Percentiles rank a stretch among this genome's conserved stretches.
Conservation (phyloP, 2,113 vertebrate species). For the Orycteropus afer region DNA sequence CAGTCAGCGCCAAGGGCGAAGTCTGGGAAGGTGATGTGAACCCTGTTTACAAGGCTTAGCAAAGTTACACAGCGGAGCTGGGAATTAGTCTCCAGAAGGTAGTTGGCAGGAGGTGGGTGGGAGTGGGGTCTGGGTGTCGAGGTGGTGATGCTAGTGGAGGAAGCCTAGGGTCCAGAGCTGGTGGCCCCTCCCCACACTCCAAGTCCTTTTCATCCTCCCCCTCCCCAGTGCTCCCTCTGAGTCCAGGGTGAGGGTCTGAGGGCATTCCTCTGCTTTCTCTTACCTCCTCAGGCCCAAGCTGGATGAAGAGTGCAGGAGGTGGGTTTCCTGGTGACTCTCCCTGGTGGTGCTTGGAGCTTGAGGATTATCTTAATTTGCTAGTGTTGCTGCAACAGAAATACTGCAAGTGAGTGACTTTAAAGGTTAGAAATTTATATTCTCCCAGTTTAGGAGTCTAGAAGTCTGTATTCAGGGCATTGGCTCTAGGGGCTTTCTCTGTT, state of each 20-base stretch:
- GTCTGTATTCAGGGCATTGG: not conserved
- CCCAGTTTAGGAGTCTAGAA: not conserved
- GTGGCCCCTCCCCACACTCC: not conserved
- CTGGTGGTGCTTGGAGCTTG: not conserved
- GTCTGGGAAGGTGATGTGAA: not conserved
- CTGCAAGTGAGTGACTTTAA: not conserved
- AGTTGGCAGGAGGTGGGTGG: not conserved
- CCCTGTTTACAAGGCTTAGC: not conserved
- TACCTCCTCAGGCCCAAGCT: not conserved
- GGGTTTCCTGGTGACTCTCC: not conserved
- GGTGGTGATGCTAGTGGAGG: too few species aligned
- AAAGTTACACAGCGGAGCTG: not conserved
- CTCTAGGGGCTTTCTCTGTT: not conserved
- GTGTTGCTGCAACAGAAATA: not conserved
- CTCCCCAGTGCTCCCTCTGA: too few species aligned
- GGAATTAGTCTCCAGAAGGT: not conserved
- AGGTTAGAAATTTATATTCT: not conserved
- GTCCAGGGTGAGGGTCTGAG: not conserved
- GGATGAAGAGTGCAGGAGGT: not conserved
- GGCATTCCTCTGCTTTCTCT: fast-evolving
- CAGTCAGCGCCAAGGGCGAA: not conserved
- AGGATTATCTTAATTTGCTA: not conserved
- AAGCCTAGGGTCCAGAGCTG: not conserved
- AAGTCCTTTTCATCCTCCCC: not conserved
- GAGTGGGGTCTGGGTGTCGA: not conserved